Conservation (phyloP, 1,140 invertebrate genomes). For the Thaumetopoea pityocampa region DNA sequence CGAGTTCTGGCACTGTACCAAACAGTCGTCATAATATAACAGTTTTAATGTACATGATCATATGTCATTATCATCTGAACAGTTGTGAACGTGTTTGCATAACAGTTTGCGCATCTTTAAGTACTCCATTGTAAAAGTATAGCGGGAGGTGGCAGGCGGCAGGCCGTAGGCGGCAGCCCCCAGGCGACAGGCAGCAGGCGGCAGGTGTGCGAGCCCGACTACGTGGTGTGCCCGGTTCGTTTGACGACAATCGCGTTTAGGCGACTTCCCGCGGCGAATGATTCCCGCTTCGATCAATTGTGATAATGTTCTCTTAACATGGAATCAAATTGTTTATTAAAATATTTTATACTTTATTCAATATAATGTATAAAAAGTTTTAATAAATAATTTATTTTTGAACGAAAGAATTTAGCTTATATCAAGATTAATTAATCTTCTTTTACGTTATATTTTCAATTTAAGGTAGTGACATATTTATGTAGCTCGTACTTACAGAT, state of each 20-base stretch:
- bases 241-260: slow-evolving; percentile 63
- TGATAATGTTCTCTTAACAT: background rate
- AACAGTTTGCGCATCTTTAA: background rate
- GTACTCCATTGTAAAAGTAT: background rate
- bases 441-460: too few species aligned
- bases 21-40: too few species aligned
- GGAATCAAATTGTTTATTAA: slow-evolving; percentile 7
- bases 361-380: too few species aligned
- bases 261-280: slow-evolving; percentile 32
- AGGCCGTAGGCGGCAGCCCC: slow-evolving; percentile 27
- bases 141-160: background rate
- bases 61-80: slow-evolving; percentile 10
- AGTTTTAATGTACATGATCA: too few species aligned
- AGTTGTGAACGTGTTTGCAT: slow-evolving; percentile 9
- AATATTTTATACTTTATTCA: background rate
- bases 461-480: too few species aligned
- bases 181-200: slow-evolving; percentile 6
- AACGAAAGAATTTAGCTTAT: too few species aligned
- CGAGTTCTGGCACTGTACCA: too few species aligned
- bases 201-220: slow-evolving; percentile 52
- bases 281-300: slow-evolving; percentile 2
- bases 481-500: too few species aligned
- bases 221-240: slow-evolving; percentile 55
- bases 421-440: too few species aligned
- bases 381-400: too few species aligned